Percentiles rank a stretch among this genome's conserved stretches.
These are phyloP conservation scores for Nasalis larvatus DNA, from an alignment of 2,113 vertebrate genomes.

Conservation along the genomic window DNA sequence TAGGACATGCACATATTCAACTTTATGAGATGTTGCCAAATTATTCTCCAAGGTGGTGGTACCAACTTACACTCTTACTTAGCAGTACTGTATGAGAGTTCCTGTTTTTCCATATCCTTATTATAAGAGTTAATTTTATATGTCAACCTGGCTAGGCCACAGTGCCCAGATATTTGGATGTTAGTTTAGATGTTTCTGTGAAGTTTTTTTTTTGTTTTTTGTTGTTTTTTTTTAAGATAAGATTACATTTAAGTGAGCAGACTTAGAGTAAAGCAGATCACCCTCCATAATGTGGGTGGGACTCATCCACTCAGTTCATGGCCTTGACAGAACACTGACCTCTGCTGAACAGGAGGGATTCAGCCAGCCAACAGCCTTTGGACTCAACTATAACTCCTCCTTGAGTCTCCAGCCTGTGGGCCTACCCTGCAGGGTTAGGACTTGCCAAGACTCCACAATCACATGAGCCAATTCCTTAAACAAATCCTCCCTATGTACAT, in stretches of 20 bases:
- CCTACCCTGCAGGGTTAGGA: neutral
- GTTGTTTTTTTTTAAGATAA: neutral
- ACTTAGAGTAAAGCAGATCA: neutral
- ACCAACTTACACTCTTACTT: neutral
- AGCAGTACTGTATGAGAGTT: neutral
- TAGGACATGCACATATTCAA: neutral
- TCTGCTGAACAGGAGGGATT: neutral
- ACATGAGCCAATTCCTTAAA: neutral
- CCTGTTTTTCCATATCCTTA: neutral
- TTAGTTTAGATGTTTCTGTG: neutral
- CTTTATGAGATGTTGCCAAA: neutral
- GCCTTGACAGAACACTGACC: neutral
- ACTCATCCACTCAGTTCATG: neutral
- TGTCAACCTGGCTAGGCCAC: neutral
- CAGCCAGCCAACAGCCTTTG: neutral
- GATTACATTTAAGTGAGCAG: neutral
- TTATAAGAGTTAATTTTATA: neutral
- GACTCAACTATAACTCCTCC: neutral
- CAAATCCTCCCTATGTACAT: neutral
- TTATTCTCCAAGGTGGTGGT: neutral
- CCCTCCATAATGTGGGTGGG: neutral
- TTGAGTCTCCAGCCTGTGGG: neutral
- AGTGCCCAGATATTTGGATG: neutral
- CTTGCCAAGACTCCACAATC: neutral
- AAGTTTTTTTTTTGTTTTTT: neutral